These are phyloP conservation scores for Idris sp. DNA, from an alignment of 1,140 invertebrate genomes.

Conservation along the genomic window DNA sequence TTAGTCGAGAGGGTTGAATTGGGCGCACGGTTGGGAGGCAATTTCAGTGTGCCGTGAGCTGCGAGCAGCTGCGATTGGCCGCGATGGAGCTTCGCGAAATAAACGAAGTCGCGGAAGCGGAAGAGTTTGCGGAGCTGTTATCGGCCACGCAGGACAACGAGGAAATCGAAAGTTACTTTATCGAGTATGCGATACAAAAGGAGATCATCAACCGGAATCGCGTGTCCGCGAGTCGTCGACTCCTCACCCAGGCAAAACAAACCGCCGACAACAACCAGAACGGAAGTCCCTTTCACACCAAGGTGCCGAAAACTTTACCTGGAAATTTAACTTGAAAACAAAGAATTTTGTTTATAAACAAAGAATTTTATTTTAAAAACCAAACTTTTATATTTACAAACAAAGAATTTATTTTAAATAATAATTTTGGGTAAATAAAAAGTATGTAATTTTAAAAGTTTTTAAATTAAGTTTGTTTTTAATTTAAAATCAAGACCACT, in stretches of 20 bases:
- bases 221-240: slow-evolving; percentile 67
- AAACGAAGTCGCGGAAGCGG: slow-evolving; percentile 65
- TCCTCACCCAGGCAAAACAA: slow-evolving; percentile 67
- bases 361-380: too few species aligned
- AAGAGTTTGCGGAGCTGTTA: slow-evolving; percentile 70
- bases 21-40: background rate
- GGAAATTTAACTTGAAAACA: too few species aligned
- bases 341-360: too few species aligned
- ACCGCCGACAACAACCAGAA: slow-evolving; percentile 63
- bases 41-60: slow-evolving; percentile 49
- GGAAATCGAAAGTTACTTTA: slow-evolving; percentile 71
- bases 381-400: too few species aligned
- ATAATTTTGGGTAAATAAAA: too few species aligned
- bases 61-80: slow-evolving; percentile 53
- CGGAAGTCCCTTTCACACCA: slow-evolving; percentile 62
- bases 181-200: slow-evolving; percentile 72
- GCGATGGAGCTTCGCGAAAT: slow-evolving; percentile 73
- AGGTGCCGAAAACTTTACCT: slow-evolving; percentile 64
- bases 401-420: too few species aligned
- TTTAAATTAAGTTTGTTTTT: too few species aligned
- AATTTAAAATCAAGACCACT: too few species aligned
- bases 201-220: slow-evolving; percentile 74
- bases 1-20: too few species aligned
- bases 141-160: slow-evolving; percentile 64
- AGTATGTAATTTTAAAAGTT: too few species aligned